Conservation (phyloP, 2,797 vertebrate genomes). For the Hippocampus kuda region DNA sequence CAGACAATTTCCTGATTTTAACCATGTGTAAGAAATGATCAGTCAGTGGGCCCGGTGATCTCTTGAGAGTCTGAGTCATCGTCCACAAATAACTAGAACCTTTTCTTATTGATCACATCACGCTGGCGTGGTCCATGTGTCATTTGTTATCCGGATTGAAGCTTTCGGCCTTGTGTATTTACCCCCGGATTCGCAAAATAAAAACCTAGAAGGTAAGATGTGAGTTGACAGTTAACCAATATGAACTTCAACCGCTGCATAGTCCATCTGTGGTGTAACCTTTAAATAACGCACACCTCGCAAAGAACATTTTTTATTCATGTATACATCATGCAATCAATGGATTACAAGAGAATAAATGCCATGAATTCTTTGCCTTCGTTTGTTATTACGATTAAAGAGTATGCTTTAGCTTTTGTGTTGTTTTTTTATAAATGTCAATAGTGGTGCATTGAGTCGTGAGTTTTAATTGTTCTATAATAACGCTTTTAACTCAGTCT, state of each 20-base stretch:
- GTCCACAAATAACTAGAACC: not conserved
- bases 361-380: not conserved
- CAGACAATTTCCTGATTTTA: not conserved
- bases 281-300: not conserved
- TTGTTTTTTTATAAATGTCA: too few species aligned
- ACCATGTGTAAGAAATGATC: not conserved
- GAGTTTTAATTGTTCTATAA: too few species aligned
- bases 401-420: too few species aligned
- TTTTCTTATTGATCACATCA: not conserved
- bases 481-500: too few species aligned
- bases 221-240: slow-evolving; percentile 2
- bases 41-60: not conserved
- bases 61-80: not conserved
- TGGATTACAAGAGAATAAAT: not conserved
- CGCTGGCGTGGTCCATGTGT: not conserved
- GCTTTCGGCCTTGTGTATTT: not conserved
- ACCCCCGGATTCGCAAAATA: not conserved
- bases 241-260: not conserved
- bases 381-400: too few species aligned
- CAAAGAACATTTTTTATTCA: not conserved
- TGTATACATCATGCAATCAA: not conserved
- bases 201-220: not conserved
- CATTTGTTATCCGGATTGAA: not conserved
- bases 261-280: not conserved
- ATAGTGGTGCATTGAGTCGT: too few species aligned